Evolutionary conservation across 2,888 invertebrate species (phyloP).

Genomic region (Idaea dimidiata): DNA sequence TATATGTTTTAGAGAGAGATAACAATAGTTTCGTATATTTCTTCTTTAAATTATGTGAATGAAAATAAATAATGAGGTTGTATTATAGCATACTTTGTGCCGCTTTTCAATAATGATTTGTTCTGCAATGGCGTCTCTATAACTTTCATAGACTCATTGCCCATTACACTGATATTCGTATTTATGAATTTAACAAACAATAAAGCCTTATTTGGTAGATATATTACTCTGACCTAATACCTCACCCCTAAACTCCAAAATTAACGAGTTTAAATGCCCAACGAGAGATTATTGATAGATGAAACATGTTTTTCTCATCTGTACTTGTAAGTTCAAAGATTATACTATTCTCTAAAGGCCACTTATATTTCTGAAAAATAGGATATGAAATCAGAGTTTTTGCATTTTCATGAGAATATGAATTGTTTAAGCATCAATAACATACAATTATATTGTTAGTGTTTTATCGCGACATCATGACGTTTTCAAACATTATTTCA

Average conservation of each 20-base stretch:
- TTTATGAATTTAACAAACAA: not conserved
- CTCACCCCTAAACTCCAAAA: not conserved
- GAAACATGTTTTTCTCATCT: constrained; percentile 23
- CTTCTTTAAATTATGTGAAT: too few species aligned
- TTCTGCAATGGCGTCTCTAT: too few species aligned
- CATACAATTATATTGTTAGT: too few species aligned
- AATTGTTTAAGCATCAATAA: not conserved
- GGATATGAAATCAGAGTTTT: not conserved
- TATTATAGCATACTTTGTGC: too few species aligned
- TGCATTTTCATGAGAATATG: not conserved
- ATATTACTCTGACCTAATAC: not conserved
- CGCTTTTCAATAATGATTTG: too few species aligned
- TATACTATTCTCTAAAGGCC: constrained; percentile 47
- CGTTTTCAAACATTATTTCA: too few species aligned
- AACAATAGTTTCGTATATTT: too few species aligned
- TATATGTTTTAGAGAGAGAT: too few species aligned
- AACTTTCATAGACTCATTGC: not conserved
- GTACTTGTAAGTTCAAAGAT: constrained; percentile 27
- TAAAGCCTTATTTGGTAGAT: not conserved
- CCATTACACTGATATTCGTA: not conserved
- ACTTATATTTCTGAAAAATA: constrained; percentile 59
- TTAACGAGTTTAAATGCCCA: not conserved
- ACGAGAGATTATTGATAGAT: not conserved
- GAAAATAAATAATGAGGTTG: too few species aligned
- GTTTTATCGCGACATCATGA: too few species aligned